Percentiles rank a stretch among this genome's conserved stretches.
These are phyloP conservation scores for Uloborus plumipes DNA, from an alignment of 2,888 invertebrate species.

Conservation along the genomic window DNA sequence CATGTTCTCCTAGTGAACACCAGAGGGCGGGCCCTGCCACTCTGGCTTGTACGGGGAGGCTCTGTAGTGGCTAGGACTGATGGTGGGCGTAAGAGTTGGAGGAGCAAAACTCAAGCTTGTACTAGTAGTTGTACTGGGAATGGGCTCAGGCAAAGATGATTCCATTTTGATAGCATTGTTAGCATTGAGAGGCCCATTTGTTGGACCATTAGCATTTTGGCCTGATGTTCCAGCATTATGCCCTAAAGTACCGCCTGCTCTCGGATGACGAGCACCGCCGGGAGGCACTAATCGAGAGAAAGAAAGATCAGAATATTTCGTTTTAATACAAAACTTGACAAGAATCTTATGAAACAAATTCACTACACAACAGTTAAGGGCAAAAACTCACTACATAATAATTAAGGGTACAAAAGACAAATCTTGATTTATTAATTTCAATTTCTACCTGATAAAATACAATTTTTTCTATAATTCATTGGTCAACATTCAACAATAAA, in stretches of 20 bases:
- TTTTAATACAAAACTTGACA: too few relatives aligned
- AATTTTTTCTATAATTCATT: too few relatives aligned
- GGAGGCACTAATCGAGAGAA: conserved; percentile 25
- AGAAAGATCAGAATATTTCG: background rate
- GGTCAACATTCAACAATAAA: too few relatives aligned
- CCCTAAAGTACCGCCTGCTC: conserved; percentile 13
- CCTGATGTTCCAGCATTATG: conserved; percentile 41
- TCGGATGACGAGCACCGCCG: conserved; percentile 37
- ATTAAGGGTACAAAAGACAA: too few relatives aligned
- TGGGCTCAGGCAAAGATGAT: conserved; percentile 42
- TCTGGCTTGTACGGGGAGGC: conserved; percentile 61
- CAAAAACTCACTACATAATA: too few relatives aligned
- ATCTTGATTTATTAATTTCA: too few relatives aligned
- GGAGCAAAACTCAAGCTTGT: conserved; percentile 58
- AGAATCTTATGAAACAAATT: too few relatives aligned
- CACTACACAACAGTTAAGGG: too few relatives aligned
- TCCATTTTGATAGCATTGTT: conserved; percentile 56
- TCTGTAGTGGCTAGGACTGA: conserved; percentile 60
- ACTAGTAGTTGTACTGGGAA: conserved; percentile 51
- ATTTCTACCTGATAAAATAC: too few relatives aligned
- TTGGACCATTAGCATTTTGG: conserved; percentile 18
- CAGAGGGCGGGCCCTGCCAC: conserved; percentile 60
- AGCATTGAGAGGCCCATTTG: conserved; percentile 27
- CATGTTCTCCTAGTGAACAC: conserved; percentile 47
- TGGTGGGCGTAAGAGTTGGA: conserved; percentile 49